phyloP scores from a whole-genome alignment of 2,797 vertebrate genomes.

The Amblyopsis hoosieri region DNA sequence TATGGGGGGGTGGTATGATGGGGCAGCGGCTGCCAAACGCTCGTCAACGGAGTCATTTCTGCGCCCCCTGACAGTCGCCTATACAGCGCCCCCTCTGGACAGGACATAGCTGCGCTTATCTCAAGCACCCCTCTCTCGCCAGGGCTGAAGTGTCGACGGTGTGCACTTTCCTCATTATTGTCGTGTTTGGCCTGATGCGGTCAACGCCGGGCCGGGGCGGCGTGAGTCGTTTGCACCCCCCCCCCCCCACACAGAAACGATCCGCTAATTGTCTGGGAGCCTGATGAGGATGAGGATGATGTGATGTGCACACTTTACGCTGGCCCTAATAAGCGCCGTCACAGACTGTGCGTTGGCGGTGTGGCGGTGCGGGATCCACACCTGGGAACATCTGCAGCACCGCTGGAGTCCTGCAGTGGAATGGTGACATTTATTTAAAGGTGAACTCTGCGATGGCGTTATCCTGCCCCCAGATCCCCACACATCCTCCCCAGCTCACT shows the following conservation, averaged over 20 bases:
- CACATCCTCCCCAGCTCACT: neutral
- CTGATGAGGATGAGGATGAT: constrained; percentile 74
- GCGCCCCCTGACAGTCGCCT: neutral
- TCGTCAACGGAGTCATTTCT: neutral
- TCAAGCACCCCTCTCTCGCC: constrained; percentile 81
- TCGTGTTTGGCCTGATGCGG: constrained; percentile 91
- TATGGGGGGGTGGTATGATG: too few relatives aligned
- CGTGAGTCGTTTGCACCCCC: constrained; percentile 88
- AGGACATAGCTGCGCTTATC: too few relatives aligned
- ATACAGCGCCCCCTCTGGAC: neutral
- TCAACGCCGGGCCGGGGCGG: constrained; percentile 86
- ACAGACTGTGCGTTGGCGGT: constrained; percentile 76
- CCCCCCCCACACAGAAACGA: constrained; percentile 76
- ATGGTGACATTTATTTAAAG: too few relatives aligned
- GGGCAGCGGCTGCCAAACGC: too few relatives aligned
- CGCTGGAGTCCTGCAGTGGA: too few relatives aligned
- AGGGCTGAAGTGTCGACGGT: constrained; percentile 86
- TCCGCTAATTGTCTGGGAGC: constrained; percentile 94
- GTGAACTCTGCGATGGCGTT: too few relatives aligned
- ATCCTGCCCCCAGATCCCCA: too few relatives aligned
- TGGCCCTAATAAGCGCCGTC: constrained; percentile 90
- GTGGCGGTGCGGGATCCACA: too few relatives aligned
- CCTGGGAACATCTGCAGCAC: too few relatives aligned
- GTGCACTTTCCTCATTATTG: constrained; percentile 89
- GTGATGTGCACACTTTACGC: constrained; percentile 85